These are phyloP conservation scores for Saccopteryx leptura DNA, from an alignment of 2,113 vertebrate species.

Conservation along the genomic window DNA sequence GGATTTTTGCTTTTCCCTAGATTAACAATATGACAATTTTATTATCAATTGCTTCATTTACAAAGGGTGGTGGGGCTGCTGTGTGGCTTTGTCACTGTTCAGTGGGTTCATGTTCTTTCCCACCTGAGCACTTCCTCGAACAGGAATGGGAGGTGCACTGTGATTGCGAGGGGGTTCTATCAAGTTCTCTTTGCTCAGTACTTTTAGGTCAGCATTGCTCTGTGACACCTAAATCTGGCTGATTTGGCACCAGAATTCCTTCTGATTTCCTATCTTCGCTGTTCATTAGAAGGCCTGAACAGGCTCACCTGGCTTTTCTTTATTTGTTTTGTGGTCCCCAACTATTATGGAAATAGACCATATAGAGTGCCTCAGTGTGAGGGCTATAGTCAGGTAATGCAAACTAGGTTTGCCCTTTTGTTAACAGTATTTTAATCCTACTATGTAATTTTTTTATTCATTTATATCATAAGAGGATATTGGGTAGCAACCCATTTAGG, in stretches of 20 bases:
- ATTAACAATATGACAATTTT: constrained; percentile 34
- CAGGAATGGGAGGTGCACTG: background rate
- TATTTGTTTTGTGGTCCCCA: background rate
- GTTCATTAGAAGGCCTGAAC: background rate
- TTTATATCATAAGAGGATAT: background rate
- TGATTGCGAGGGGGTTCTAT: background rate
- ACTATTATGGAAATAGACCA: background rate
- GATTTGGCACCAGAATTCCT: background rate
- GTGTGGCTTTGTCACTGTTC: background rate
- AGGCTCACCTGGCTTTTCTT: background rate
- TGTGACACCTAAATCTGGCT: background rate
- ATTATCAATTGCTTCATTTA: background rate
- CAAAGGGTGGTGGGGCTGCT: background rate
- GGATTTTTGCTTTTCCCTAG: constrained; percentile 1
- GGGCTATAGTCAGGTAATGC: background rate
- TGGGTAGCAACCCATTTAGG: background rate
- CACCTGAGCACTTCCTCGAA: background rate
- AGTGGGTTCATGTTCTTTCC: background rate
- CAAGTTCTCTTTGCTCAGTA: background rate
- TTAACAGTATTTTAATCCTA: background rate
- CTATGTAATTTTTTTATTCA: background rate
- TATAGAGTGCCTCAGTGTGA: background rate
- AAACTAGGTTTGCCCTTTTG: background rate
- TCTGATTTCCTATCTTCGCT: background rate
- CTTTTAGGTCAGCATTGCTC: background rate